Base-by-base conservation (phyloP, 2,113 vertebrate species). In the Saimiri boliviensis region DNA sequence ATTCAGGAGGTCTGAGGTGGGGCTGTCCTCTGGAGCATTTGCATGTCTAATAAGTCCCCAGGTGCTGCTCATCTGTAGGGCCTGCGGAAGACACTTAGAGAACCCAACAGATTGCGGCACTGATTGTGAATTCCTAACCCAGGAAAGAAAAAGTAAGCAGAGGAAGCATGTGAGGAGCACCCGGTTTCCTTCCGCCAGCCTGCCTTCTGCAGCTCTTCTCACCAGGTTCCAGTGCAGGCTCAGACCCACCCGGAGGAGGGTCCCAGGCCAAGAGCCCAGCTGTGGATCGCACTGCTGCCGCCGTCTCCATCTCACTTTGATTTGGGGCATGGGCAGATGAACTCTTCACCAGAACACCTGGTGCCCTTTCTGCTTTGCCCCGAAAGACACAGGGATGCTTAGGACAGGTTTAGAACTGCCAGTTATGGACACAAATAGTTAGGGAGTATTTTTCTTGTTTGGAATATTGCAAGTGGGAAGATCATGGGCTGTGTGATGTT, bases 211-310 rank as follows among this genome's bases (percentile, higher is more conserved):
- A 63, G 79, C 30, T 79, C 52, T 45, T 45, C 30, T 63, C 13
- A 77, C 70, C 71, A 32, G 68, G 45, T 40, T 66, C n/a, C 84
- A 49, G 4, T 1, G 4, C 49, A 35, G 77, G 32, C 58, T 45
- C 3, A 21, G 71, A 54, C 52, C n/a, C n/a, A 10, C 40, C n/a
- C 32, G 8, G 49, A 17, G 14, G 21, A 1, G 0, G 47, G 30
- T 8, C 63, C 14, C 19, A 25, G 37, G 40, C 49, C 19, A 17
- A 9, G 54, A n/a, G 27, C 9, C n/a, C 81, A 45, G 79, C 30
- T 3, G 0, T 42, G 71, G 60, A 56, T 2, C 20, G 13, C 1
- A 0, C 17, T 32, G 16, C 8, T 25, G 35, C 56, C 4, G n/a
- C 35, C 80, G 63, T 74, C 21, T 76, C 27, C 11, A 1, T 0